These are phyloP conservation scores for Resseliella maxima DNA, from an alignment of 2,888 invertebrate genomes.

Conservation along the genomic window DNA sequence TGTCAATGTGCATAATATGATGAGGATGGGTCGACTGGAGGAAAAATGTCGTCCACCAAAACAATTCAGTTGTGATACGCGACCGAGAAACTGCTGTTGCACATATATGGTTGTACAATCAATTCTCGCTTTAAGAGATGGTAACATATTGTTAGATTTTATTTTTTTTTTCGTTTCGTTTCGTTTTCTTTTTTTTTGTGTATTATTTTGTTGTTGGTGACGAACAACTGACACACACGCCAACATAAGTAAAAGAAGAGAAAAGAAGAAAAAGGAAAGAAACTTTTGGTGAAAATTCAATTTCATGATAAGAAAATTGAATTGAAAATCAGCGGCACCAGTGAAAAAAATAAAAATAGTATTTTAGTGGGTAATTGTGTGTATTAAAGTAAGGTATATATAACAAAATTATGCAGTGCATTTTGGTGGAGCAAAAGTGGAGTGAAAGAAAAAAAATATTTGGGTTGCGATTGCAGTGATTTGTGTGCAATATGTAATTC, in stretches of 20 bases:
- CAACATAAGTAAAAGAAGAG: too few species aligned
- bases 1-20: background rate
- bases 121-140: background rate
- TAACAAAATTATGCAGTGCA: background rate
- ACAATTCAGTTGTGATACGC: constrained; percentile 26
- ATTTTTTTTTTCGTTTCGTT: too few species aligned
- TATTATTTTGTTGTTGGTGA: too few species aligned
- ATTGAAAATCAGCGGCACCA: background rate
- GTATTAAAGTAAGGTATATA: background rate
- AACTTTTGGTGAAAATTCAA: background rate
- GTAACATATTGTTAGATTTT: constrained; percentile 15
- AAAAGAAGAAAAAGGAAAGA: background rate
- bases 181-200: too few species aligned
- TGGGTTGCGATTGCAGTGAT: constrained; percentile 24
- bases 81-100: constrained; percentile 45
- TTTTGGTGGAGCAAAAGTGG: background rate
- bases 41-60: constrained; percentile 53
- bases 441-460: background rate
- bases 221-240: too few species aligned
- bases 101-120: background rate
- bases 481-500: constrained; percentile 38
- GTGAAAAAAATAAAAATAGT: background rate
- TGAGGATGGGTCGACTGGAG: background rate
- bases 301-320: background rate
- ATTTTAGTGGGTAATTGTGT: background rate